Conservation (phyloP, 2,797 vertebrate genomes). For the Lepus oiostolus region DNA sequence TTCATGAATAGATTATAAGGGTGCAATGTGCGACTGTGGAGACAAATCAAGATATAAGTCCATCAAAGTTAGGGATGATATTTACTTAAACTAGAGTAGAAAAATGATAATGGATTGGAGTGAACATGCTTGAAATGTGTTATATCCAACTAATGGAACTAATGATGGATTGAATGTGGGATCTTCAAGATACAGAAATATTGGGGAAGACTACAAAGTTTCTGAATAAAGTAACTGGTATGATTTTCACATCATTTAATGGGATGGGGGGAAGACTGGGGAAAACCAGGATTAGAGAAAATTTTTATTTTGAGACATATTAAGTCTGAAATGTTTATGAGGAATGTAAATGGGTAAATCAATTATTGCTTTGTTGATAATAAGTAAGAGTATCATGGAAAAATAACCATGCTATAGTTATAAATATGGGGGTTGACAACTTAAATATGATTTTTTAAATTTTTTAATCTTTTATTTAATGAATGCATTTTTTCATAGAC, state of each 20-base stretch:
- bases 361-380: not conserved
- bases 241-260: not conserved
- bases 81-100: not conserved
- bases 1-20: not conserved
- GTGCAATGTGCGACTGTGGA: not conserved
- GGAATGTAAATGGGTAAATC: not conserved
- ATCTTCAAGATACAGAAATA: not conserved
- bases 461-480: no score
- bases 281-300: not conserved
- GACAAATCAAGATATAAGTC: not conserved
- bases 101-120: not conserved
- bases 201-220: not conserved
- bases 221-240: not conserved
- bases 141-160: not conserved
- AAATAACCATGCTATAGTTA: not conserved
- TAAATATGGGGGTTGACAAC: not conserved
- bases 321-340: not conserved
- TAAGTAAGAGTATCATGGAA: not conserved
- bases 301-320: not conserved
- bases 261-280: not conserved
- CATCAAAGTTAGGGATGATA: not conserved
- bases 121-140: not conserved
- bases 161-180: not conserved
- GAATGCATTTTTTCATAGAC: no score
- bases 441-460: slow-evolving; percentile 40